A percentile compares a stretch with the other conserved stretches of the same genome.
These are phyloP conservation scores for Operophtera brumata DNA, from an alignment of 2,888 invertebrate genomes.

Conservation along the genomic window DNA sequence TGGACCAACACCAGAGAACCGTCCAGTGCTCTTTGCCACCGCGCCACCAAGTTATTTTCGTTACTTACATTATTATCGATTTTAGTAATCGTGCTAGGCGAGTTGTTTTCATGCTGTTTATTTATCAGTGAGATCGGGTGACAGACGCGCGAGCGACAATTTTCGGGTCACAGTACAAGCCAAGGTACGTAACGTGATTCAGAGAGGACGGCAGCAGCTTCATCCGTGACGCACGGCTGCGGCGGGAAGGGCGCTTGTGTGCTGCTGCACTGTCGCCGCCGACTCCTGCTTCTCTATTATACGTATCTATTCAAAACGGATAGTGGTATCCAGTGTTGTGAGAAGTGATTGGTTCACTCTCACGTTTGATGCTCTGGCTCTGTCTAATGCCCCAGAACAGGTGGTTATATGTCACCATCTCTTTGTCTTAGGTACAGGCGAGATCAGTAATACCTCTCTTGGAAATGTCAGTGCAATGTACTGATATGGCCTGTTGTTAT, in stretches of 20 bases:
- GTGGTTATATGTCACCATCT: slow-evolving; percentile 18
- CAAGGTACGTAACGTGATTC: slow-evolving; percentile 64
- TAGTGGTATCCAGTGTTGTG: slow-evolving; percentile 35
- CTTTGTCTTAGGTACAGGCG: slow-evolving; percentile 10
- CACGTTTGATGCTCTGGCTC: slow-evolving; percentile 19
- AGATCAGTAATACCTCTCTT: slow-evolving; percentile 7
- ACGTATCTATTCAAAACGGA: slow-evolving; percentile 41
- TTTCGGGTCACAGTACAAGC: slow-evolving; percentile 70
- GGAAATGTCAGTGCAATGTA: slow-evolving; percentile 15
- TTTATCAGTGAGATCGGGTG: slow-evolving; percentile 64
- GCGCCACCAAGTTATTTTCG: slow-evolving; percentile 58
- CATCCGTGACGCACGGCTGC: slow-evolving; percentile 6
- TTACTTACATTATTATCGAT: slow-evolving; percentile 69
- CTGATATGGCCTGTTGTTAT: slow-evolving; percentile 7
- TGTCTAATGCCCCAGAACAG: slow-evolving; percentile 16
- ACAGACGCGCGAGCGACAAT: slow-evolving; percentile 61
- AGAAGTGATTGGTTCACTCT: slow-evolving; percentile 40
- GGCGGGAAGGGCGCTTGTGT: neutral
- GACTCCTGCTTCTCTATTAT: slow-evolving; percentile 38
- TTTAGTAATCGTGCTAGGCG: slow-evolving; percentile 62
- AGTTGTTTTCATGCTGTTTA: slow-evolving; percentile 71
- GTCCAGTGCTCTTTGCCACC: slow-evolving; percentile 52
- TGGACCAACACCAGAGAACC: slow-evolving; percentile 50
- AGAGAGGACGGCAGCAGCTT: slow-evolving; percentile 34
- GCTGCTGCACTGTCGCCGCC: neutral